Percentiles rank a stretch among this genome's conserved stretches.
Evolutionary conservation across 2,888 invertebrate genomes (phyloP).

Genomic region (Camptogramma bilineatum): DNA sequence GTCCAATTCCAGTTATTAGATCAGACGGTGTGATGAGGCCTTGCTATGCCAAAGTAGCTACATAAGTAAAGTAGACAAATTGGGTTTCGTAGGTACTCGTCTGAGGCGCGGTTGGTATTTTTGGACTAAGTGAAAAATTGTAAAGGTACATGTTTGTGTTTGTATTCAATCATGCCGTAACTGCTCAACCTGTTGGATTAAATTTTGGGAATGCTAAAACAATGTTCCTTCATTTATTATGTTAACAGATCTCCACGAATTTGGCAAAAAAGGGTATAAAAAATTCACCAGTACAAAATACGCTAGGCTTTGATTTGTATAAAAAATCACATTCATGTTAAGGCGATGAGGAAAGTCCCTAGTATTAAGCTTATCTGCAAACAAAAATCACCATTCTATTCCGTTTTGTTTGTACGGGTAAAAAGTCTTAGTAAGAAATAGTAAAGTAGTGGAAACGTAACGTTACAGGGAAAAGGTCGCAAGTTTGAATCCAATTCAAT

Average conservation of each 20-base stretch:
- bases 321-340: conserved; percentile 25
- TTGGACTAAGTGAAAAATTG: neutral
- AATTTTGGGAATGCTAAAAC: no score
- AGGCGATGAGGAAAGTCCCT: conserved; percentile 1
- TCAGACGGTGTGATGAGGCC: conserved; percentile 25
- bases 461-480: no score
- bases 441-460: no score
- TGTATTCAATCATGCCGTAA: no score
- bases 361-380: conserved; percentile 9
- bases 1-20: conserved; percentile 34
- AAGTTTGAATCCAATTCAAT: no score
- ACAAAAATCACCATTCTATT: neutral
- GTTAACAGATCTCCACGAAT: neutral
- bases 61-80: conserved; percentile 24
- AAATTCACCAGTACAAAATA: conserved; percentile 13
- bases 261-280: conserved; percentile 23
- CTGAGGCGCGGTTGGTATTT: conserved; percentile 2
- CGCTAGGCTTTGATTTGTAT: conserved; percentile 30
- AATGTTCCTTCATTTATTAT: neutral
- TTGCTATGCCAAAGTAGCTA: conserved; percentile 16
- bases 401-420: neutral
- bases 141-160: neutral
- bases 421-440: neutral
- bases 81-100: conserved; percentile 20
- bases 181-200: no score